phyloP scores from a whole-genome alignment of 2,113 vertebrate species.

The Ornithorhynchus anatinus region DNA sequence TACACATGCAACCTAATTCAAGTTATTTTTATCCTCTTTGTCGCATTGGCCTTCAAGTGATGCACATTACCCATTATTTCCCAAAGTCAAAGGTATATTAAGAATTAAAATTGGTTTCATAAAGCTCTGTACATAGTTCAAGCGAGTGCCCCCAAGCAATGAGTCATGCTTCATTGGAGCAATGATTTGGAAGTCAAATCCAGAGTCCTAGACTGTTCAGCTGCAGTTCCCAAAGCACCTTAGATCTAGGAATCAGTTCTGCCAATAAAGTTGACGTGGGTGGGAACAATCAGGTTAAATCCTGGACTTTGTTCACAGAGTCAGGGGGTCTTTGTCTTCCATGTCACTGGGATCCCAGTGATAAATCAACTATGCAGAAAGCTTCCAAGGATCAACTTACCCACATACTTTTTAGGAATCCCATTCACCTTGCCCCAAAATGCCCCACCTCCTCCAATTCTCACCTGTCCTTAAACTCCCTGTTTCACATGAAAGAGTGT shows the following conservation, averaged over 20 bases:
- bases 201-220: slow-evolving; percentile 51
- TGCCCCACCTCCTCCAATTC: too few relatives aligned
- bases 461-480: too few relatives aligned
- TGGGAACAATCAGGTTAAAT: slow-evolving; percentile 37
- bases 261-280: slow-evolving; percentile 28
- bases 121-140: slow-evolving; percentile 32
- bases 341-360: neutral
- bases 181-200: slow-evolving; percentile 54
- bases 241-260: slow-evolving; percentile 45
- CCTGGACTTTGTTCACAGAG: slow-evolving; percentile 34
- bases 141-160: slow-evolving; percentile 42
- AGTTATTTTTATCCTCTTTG: slow-evolving; percentile 64
- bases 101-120: slow-evolving; percentile 61
- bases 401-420: too few relatives aligned
- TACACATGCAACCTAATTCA: slow-evolving; percentile 53
- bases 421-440: too few relatives aligned
- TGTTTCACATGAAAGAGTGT: too few relatives aligned
- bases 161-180: slow-evolving; percentile 48
- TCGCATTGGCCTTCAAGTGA: slow-evolving; percentile 48
- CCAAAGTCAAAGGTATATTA: slow-evolving; percentile 55
- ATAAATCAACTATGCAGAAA: neutral
- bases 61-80: slow-evolving; percentile 48
- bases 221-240: slow-evolving; percentile 40
- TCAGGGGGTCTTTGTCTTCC: slow-evolving; percentile 27
- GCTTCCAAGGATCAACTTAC: too few relatives aligned